Percentiles rank a stretch among this genome's conserved stretches.
phyloP scores from a whole-genome alignment of 1,140 invertebrate species.

The Metopolophium dirhodum region DNA sequence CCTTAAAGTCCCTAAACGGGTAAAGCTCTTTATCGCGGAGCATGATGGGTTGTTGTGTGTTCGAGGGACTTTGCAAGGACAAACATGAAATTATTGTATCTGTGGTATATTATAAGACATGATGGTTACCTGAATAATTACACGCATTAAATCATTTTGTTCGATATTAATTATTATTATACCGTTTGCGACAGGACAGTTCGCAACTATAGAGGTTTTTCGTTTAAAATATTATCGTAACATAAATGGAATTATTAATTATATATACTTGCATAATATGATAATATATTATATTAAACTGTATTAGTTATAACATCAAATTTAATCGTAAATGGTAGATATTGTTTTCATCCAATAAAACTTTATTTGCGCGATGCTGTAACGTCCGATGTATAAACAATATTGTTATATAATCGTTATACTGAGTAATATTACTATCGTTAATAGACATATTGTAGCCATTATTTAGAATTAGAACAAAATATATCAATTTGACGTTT shows the following conservation, averaged over 20 bases:
- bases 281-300: not conserved
- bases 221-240: not conserved
- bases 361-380: not conserved
- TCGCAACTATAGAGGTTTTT: not conserved
- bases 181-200: not conserved
- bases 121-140: slow-evolving; percentile 3
- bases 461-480: not conserved
- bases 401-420: not conserved
- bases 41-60: not conserved
- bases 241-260: not conserved
- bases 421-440: not conserved
- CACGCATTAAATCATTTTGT: not conserved
- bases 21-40: not conserved
- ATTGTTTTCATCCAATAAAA: not conserved
- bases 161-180: not conserved
- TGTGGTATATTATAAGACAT: not conserved
- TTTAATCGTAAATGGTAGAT: not conserved
- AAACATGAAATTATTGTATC: not conserved
- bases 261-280: not conserved
- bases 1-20: not conserved
- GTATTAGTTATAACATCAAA: not conserved
- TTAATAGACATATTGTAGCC: not conserved
- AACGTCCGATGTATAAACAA: not conserved
- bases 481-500: not conserved
- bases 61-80: not conserved